phyloP scores from a whole-genome alignment of 1,140 invertebrate species.

The Drosophila novamexicana region DNA sequence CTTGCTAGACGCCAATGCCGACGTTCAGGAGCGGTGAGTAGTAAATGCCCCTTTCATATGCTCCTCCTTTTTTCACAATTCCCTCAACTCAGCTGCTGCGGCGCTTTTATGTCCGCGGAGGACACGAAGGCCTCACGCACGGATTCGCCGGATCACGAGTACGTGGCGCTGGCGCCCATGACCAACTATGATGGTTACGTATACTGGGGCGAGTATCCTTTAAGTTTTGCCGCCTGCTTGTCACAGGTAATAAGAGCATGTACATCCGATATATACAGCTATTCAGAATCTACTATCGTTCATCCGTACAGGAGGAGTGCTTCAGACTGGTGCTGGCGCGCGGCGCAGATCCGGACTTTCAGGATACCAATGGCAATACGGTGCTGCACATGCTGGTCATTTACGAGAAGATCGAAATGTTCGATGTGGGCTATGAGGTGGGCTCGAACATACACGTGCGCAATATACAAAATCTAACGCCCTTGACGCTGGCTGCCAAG shows the following conservation, averaged over 20 bases:
- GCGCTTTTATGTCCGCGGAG: conserved; percentile 98
- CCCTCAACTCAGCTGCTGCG: conserved; percentile 87
- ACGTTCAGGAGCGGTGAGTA: conserved; percentile 91
- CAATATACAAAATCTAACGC: conserved; percentile 95
- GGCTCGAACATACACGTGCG: conserved; percentile 93
- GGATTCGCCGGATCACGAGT: conserved; percentile 96
- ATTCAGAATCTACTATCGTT: background rate
- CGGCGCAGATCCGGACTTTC: conserved; percentile 96
- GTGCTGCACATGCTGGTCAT: conserved; percentile 98
- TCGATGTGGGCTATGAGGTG: conserved; percentile 97
- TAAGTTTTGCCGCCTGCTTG: conserved; percentile 97
- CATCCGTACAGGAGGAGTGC: conserved; percentile 91
- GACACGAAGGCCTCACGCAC: conserved; percentile 96
- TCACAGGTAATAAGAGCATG: conserved; percentile 87
- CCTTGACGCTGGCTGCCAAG: conserved; percentile 96
- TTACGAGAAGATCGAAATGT: conserved; percentile 95
- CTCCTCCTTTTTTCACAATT: background rate
- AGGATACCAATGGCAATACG: conserved; percentile 99
- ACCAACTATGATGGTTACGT: conserved; percentile 99
- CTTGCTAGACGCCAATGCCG: conserved; percentile 94
- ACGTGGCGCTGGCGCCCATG: conserved; percentile 92
- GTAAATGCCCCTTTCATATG: background rate
- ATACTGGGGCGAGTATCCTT: conserved; percentile 99
- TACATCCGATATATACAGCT: background rate
- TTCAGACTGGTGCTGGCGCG: conserved; percentile 96